Base-by-base conservation (phyloP, 2,113 vertebrate genomes). In the Rynchops niger region DNA sequence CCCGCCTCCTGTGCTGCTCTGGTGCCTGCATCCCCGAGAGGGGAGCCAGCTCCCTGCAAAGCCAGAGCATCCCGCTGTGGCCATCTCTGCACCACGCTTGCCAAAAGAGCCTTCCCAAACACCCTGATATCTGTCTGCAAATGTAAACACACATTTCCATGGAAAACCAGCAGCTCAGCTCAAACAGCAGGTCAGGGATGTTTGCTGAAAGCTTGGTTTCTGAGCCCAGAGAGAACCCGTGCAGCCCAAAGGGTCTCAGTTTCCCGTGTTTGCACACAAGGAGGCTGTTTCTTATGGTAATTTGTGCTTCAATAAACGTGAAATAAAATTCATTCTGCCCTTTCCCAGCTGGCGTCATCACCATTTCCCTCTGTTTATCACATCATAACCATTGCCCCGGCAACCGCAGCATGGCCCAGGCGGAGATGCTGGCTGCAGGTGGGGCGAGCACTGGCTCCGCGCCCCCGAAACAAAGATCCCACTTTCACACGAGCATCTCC, bases 241-340 rank as follows among this genome's bases (percentile, higher is more conserved):
- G 12, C 36, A 61, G 73, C 78, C 79, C 83, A 69, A 49, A 89
- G 61, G 29, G 34, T 71, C 91, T 93, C 65, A 3, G 66, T 80
- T 95, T 70, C 83, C 90, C 96, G 26, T 53, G 56, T 73, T 82
- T 87, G 89, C 93, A 80, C 62, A 58, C 1, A 10, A 67, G 88
- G 65, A 95, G 91, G 81, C 65, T 56, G 70, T 66, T 94, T 94
- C 94, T 96, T 89, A 91, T 34, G 94, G 89, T 88, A 97, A 96
- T 97, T 87, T 91, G 94, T 62, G 94, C 84, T 94, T 95, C 94
- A 87, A 61, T 66, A 82, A 93, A 95, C 2, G 16, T 66, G 78
- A 94, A 96, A 93, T 87, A 91, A 95, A 96, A 94, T 86, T 71
- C 62, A 79, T 91, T 73, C 91, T 94, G 81, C 94, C 91, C 93